phyloP scores from a whole-genome alignment of 2,888 invertebrate genomes.

The Sphaeridia pumilis region DNA sequence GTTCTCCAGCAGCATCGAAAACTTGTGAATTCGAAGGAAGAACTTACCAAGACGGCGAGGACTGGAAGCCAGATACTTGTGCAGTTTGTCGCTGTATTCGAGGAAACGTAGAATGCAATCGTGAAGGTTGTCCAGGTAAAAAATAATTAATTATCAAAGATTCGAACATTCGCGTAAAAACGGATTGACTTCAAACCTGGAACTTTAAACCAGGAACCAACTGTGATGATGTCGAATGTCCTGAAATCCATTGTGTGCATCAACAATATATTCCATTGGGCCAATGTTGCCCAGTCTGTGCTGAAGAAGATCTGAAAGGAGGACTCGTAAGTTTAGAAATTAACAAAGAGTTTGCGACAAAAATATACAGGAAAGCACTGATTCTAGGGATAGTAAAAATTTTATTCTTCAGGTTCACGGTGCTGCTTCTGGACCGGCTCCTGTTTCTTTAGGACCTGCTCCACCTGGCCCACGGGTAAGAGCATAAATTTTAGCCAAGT shows the following conservation, averaged over 20 bases:
- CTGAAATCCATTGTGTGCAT: slow-evolving; percentile 40
- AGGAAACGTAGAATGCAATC: slow-evolving; percentile 50
- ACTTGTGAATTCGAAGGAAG: slow-evolving; percentile 51
- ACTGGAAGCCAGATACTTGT: slow-evolving; percentile 57
- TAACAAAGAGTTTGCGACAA: background rate
- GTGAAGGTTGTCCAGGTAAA: slow-evolving; percentile 37
- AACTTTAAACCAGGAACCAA: slow-evolving; percentile 38
- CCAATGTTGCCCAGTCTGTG: slow-evolving; percentile 43
- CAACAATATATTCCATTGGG: slow-evolving; percentile 42
- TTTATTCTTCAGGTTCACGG: slow-evolving; percentile 41
- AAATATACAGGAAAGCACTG: background rate
- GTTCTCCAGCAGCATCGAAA: slow-evolving; percentile 7
- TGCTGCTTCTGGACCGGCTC: slow-evolving; percentile 43
- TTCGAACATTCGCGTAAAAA: background rate
- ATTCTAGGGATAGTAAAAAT: background rate
- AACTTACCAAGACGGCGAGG: slow-evolving; percentile 54
- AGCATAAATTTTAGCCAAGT: background rate
- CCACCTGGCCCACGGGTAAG: background rate
- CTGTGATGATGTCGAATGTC: slow-evolving; percentile 45
- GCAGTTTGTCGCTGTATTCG: slow-evolving; percentile 58
- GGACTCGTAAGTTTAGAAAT: no score
- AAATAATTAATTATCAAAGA: background rate
- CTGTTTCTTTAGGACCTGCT: no score
- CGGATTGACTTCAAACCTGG: background rate
- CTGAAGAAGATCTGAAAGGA: slow-evolving; percentile 16